phyloP scores from a whole-genome alignment of 1,140 invertebrate genomes.

The Contarinia nasturtii region DNA sequence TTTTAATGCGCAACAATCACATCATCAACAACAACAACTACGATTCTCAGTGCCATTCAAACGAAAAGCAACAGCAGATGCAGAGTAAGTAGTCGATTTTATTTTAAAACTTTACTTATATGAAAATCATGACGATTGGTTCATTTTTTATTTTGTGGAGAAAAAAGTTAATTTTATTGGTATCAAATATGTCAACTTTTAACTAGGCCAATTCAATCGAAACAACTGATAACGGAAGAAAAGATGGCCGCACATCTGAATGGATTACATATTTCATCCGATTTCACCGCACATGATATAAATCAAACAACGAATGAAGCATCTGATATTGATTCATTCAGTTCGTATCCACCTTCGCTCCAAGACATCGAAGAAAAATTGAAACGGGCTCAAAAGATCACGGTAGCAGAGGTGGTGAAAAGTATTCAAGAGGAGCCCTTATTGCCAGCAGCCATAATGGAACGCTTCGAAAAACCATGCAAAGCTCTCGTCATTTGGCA shows the following conservation, averaged over 20 bases:
- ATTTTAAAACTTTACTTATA: too few species aligned
- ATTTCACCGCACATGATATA: constrained; percentile 19
- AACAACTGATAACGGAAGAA: constrained; percentile 62
- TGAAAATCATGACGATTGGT: too few species aligned
- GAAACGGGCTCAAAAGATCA: constrained; percentile 31
- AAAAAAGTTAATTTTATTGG: too few species aligned
- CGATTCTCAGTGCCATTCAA: too few species aligned
- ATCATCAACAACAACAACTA: too few species aligned
- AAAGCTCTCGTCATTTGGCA: constrained; percentile 61
- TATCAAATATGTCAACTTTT: too few species aligned
- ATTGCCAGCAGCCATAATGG: constrained; percentile 14
- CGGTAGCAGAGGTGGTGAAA: constrained; percentile 49
- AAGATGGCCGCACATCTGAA: constrained; percentile 58
- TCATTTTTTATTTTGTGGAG: too few species aligned
- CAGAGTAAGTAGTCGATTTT: background rate
- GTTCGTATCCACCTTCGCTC: constrained; percentile 13
- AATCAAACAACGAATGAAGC: constrained; percentile 4
- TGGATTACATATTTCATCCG: constrained; percentile 43
- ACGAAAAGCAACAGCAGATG: too few species aligned
- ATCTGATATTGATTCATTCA: constrained; percentile 8
- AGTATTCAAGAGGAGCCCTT: constrained; percentile 31
- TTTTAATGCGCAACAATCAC: too few species aligned
- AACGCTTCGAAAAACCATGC: constrained; percentile 40
- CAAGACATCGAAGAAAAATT: constrained; percentile 28
- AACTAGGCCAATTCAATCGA: constrained; percentile 28